A percentile compares a stretch with the other conserved stretches of the same genome.
These are phyloP conservation scores for Dryobates pubescens DNA, from an alignment of 2,797 vertebrate genomes.

Conservation along the genomic window DNA sequence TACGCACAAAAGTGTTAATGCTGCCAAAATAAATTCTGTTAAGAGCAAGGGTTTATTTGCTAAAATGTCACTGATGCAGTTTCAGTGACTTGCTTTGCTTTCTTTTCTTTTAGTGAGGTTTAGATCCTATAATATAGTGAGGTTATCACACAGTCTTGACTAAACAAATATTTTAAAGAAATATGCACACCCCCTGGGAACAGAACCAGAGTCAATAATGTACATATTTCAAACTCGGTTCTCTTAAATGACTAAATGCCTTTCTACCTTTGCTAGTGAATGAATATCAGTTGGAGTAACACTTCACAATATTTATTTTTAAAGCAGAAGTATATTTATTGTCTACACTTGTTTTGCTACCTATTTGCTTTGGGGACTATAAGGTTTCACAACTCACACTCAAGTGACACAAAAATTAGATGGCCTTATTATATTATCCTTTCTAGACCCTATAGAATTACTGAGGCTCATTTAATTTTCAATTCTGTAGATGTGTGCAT, in stretches of 20 bases:
- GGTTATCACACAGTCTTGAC: slow-evolving; percentile 66
- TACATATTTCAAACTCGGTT: slow-evolving; percentile 57
- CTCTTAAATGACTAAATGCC: slow-evolving; percentile 25
- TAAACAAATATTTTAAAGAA: slow-evolving; percentile 78
- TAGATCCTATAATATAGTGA: slow-evolving; percentile 64
- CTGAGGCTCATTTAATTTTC: not conserved
- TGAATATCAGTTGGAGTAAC: slow-evolving; percentile 31
- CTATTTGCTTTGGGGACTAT: slow-evolving; percentile 15
- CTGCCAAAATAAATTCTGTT: slow-evolving; percentile 80
- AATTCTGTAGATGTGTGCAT: not conserved
- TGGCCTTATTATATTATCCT: not conserved
- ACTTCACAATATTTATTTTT: slow-evolving; percentile 41
- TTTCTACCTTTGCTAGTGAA: slow-evolving; percentile 38
- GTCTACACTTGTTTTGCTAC: slow-evolving; percentile 17
- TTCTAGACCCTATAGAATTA: not conserved
- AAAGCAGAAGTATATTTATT: slow-evolving; percentile 43
- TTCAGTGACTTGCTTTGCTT: slow-evolving; percentile 71
- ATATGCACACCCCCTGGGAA: slow-evolving; percentile 64
- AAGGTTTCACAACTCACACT: not conserved
- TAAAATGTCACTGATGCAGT: slow-evolving; percentile 75
- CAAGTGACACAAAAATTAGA: not conserved
- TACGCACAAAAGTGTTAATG: slow-evolving; percentile 77
- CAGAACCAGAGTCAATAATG: slow-evolving; percentile 65
- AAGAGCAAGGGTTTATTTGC: slow-evolving; percentile 79
- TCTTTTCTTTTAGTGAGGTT: slow-evolving; percentile 68